Conservation (phyloP, 1,140 invertebrate genomes). For the Leptinotarsa texana region DNA sequence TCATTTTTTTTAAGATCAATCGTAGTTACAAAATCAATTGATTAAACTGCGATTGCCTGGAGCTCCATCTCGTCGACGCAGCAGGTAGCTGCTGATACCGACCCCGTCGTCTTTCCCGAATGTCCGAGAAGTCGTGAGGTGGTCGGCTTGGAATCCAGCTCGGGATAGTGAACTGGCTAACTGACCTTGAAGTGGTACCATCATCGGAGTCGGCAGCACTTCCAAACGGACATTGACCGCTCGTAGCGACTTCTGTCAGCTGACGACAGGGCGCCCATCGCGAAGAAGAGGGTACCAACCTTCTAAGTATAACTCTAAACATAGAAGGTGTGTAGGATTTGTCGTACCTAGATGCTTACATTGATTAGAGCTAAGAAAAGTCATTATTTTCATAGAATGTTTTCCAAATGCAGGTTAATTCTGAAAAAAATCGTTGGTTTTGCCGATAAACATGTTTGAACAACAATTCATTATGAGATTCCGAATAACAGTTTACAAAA, state of each 20-base stretch:
- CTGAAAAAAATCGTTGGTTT: no score
- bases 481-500: no score
- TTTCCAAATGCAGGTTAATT: no score
- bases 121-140: background rate
- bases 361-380: no score
- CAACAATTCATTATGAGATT: no score
- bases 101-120: background rate
- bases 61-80: no score
- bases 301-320: background rate
- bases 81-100: background rate
- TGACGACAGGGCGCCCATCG: background rate
- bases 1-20: no score
- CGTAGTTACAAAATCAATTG: no score
- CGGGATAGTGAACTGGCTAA: slow-evolving; percentile 18
- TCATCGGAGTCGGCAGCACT: slow-evolving; percentile 4
- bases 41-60: no score
- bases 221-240: slow-evolving; percentile 12
- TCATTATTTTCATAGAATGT: no score
- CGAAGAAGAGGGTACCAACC: background rate
- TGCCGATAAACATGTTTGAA: no score
- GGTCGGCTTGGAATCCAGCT: slow-evolving; percentile 25
- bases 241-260: slow-evolving; percentile 3
- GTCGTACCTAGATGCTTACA: no score
- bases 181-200: slow-evolving; percentile 19
- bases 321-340: background rate